Conservation (phyloP, 2,113 vertebrate species). For the Semnornis frantzii region DNA sequence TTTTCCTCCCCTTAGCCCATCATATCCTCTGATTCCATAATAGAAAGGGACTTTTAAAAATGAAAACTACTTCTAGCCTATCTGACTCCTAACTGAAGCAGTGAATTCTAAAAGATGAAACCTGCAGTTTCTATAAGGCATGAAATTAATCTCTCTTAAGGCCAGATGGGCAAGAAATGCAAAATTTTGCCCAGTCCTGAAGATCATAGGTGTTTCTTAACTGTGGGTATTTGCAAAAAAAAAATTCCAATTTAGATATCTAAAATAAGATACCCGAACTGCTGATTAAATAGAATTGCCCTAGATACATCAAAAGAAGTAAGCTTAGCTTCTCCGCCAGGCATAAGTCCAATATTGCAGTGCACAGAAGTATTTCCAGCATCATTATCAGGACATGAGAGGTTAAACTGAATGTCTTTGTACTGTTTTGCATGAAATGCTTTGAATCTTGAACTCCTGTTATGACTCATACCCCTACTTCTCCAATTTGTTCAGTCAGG, state of each 20-base stretch:
- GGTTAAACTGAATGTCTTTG: conserved; percentile 22
- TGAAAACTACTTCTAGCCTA: not conserved
- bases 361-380: not conserved
- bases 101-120: not conserved
- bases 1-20: not conserved
- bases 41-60: not conserved
- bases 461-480: conserved; percentile 20
- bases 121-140: not conserved
- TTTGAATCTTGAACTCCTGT: not conserved
- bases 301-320: not conserved
- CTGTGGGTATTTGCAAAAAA: not conserved
- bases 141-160: not conserved
- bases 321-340: not conserved
- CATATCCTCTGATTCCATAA: not conserved
- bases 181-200: not conserved
- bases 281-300: not conserved
- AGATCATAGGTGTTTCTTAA: not conserved
- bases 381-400: not conserved
- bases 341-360: not conserved
- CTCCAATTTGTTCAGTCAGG: conserved; percentile 4
- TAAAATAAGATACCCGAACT: not conserved
- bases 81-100: not conserved
- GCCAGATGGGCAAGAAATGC: not conserved
- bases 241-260: not conserved
- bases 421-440: not conserved